phyloP scores from a whole-genome alignment of 1,140 invertebrate genomes.

The Ylistrum balloti region DNA sequence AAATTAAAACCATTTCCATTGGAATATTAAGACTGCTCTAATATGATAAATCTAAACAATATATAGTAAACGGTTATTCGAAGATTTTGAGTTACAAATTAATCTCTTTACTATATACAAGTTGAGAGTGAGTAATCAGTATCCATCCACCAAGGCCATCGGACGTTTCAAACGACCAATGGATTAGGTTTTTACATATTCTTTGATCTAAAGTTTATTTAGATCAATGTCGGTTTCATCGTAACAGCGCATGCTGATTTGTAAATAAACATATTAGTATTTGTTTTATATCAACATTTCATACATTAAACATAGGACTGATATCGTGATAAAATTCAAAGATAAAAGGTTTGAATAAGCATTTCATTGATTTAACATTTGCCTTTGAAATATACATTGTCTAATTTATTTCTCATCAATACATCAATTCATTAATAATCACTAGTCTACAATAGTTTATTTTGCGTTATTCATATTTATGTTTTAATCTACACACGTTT shows the following conservation, averaged over 20 bases:
- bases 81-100: no score
- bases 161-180: background rate
- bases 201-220: background rate
- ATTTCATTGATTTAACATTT: background rate
- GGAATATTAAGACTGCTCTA: background rate
- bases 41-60: background rate
- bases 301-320: background rate
- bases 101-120: background rate
- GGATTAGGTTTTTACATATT: background rate
- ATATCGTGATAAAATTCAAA: background rate
- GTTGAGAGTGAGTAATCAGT: background rate
- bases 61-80: background rate
- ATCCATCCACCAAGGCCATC: background rate
- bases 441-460: no score
- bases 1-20: background rate
- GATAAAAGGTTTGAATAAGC: background rate
- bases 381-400: background rate
- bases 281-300: background rate
- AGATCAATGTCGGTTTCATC: background rate
- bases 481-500: background rate
- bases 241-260: background rate
- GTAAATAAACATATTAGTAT: background rate
- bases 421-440: no score
- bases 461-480: constrained; percentile 14
- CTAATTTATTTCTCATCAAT: background rate